Evolutionary conservation across 2,888 invertebrate genomes (phyloP).

Genomic region (Julus scanicus): DNA sequence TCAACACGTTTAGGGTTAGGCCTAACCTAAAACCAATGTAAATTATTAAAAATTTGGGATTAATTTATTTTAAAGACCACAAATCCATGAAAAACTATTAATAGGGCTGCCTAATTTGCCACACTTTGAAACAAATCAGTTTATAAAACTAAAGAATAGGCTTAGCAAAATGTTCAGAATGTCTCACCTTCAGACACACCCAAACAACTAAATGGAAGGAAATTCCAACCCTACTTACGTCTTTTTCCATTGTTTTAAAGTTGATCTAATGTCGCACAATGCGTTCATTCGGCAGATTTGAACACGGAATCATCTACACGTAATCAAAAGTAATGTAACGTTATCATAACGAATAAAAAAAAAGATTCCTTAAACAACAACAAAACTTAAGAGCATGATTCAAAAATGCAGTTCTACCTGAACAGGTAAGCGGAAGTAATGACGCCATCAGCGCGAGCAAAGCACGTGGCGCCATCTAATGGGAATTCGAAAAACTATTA

Average conservation of each 20-base stretch:
- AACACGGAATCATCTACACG: background rate
- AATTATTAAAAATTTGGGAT: too few species aligned
- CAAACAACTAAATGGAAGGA: background rate
- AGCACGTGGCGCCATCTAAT: background rate
- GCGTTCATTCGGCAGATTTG: background rate
- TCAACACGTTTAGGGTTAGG: background rate
- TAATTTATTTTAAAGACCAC: background rate
- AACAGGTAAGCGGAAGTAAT: constrained; percentile 39
- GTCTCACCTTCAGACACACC: constrained; percentile 4
- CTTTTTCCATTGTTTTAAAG: constrained; percentile 15
- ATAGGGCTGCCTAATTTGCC: background rate
- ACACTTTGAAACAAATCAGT: background rate
- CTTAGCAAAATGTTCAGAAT: background rate
- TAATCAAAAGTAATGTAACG: background rate
- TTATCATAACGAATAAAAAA: background rate
- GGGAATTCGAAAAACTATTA: too few species aligned
- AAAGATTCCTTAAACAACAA: background rate
- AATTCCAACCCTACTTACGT: background rate
- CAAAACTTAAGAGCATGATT: background rate
- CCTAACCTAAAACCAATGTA: background rate
- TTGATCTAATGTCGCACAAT: background rate
- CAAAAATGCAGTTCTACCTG: constrained; percentile 18
- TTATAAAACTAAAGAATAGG: background rate
- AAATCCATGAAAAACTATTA: background rate
- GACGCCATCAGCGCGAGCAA: background rate